phyloP scores from a whole-genome alignment of 2,888 invertebrate genomes.

The Leptogaster cylindrica region DNA sequence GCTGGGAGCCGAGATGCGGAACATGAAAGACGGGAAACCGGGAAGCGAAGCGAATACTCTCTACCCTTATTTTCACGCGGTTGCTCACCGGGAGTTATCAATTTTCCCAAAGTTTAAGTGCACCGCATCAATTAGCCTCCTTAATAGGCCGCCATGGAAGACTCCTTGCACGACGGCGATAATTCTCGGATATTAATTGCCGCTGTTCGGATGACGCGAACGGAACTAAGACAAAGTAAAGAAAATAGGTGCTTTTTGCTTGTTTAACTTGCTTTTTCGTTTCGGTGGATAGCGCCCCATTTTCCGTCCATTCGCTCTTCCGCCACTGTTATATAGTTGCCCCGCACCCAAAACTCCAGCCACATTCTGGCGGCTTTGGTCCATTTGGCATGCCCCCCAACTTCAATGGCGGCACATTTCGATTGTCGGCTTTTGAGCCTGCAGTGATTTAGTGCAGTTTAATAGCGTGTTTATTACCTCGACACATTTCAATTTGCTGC shows the following conservation, averaged over 20 bases:
- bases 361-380: background rate
- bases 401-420: constrained; percentile 4
- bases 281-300: background rate
- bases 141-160: constrained; percentile 13
- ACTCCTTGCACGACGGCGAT: constrained; percentile 35
- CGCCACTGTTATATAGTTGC: background rate
- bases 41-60: no score
- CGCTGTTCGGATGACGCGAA: constrained; percentile 42
- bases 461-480: constrained; percentile 48
- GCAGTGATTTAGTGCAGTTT: constrained; percentile 48
- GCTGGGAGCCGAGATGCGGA: no score
- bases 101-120: background rate
- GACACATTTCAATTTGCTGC: constrained; percentile 49
- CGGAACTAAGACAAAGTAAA: constrained; percentile 37
- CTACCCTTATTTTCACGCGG: no score
- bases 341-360: no score
- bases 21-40: no score
- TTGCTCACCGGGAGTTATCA: background rate
- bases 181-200: constrained; percentile 47
- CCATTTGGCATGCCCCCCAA: constrained; percentile 10
- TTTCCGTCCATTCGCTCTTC: background rate
- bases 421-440: constrained; percentile 45
- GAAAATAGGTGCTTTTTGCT: constrained; percentile 1
- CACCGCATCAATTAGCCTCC: constrained; percentile 1
- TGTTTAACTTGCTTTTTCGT: background rate